Conservation (phyloP, 2,888 invertebrate species). For the Limnephilus rhombicus region DNA sequence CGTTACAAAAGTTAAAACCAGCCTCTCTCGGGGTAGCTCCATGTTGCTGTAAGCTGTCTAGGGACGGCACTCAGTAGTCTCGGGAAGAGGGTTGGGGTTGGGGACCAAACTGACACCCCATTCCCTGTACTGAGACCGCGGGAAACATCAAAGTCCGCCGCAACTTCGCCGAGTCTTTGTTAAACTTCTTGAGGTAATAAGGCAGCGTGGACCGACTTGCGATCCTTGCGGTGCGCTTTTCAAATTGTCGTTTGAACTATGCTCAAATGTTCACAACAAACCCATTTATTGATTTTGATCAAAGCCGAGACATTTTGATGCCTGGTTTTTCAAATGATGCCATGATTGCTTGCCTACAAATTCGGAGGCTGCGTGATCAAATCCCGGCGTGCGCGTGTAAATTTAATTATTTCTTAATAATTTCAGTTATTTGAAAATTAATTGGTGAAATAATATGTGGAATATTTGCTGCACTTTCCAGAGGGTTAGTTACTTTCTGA, state of each 20-base stretch:
- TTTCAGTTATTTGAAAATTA: too few relatives aligned
- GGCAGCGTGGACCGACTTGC: conserved; percentile 28
- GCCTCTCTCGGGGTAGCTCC: not conserved
- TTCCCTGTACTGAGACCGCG: conserved; percentile 29
- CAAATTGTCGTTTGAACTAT: conserved; percentile 33
- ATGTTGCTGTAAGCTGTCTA: not conserved
- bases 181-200: conserved; percentile 55
- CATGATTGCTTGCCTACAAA: not conserved
- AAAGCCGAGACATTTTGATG: not conserved
- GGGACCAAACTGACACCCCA: conserved; percentile 28
- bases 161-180: conserved; percentile 48
- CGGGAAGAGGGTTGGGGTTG: not conserved
- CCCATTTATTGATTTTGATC: conserved; percentile 32
- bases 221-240: conserved; percentile 35
- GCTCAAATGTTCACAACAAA: not conserved
- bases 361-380: too few relatives aligned
- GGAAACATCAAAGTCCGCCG: conserved; percentile 54
- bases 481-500: too few relatives aligned
- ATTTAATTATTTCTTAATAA: too few relatives aligned
- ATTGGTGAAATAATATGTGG: too few relatives aligned
- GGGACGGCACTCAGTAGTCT: not conserved
- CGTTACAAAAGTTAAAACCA: not conserved
- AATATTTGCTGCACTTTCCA: too few relatives aligned
- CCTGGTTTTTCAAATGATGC: not conserved
- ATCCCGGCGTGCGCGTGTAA: too few relatives aligned